These are phyloP conservation scores for Actenoides lindsayi DNA, from an alignment of 2,113 vertebrate genomes.

Conservation along the genomic window DNA sequence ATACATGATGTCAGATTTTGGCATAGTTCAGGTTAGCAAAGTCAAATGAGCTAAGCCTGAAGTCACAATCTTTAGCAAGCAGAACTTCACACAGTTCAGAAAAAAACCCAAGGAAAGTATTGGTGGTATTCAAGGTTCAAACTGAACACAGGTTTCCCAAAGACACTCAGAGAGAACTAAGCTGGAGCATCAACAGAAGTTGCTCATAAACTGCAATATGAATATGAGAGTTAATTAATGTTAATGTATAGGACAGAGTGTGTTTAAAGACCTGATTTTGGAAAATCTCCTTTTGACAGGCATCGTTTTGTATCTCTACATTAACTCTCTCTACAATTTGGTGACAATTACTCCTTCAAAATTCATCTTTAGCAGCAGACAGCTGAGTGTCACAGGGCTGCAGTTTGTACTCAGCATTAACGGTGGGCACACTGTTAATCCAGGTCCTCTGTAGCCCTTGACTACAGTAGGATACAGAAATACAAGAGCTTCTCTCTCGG, in stretches of 20 bases:
- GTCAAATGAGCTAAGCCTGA: background rate
- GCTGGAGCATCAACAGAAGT: background rate
- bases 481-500: background rate
- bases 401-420: background rate
- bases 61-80: background rate
- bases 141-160: background rate
- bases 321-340: background rate
- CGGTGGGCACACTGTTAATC: fast-evolving
- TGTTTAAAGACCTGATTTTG: background rate
- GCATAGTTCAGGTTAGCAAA: background rate
- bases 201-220: background rate
- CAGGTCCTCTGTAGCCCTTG: background rate
- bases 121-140: background rate
- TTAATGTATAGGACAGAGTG: background rate
- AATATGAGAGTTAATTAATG: background rate
- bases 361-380: background rate
- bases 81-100: background rate
- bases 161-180: background rate
- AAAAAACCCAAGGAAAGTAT: background rate
- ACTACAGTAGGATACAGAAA: background rate
- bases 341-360: background rate
- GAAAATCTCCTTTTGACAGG: background rate
- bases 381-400: background rate
- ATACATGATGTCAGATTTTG: slow-evolving; percentile 32
- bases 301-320: background rate